phyloP scores from a whole-genome alignment of 2,888 invertebrate species.

The Agrochola litura region DNA sequence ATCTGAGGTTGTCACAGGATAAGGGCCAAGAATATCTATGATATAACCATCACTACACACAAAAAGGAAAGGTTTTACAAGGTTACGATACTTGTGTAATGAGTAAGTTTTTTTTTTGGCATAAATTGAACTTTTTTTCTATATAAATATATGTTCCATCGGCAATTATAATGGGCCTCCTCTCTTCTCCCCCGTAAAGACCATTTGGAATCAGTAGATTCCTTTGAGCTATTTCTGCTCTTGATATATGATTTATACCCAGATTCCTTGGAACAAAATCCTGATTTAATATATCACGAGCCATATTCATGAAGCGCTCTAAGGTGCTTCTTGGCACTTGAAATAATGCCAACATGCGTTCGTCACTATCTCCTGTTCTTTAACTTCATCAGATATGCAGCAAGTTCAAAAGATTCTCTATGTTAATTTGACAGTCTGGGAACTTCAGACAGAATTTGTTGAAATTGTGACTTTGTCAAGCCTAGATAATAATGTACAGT shows the following conservation, averaged over 20 bases:
- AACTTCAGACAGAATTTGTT: conserved; percentile 2
- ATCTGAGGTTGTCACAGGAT: no score
- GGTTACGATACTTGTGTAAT: no score
- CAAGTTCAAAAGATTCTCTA: conserved; percentile 19
- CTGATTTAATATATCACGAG: conserved; percentile 23
- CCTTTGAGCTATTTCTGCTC: conserved; percentile 32
- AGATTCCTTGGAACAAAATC: conserved; percentile 16
- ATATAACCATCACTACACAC: no score
- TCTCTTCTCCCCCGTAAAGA: conserved; percentile 17
- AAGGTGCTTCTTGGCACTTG: conserved; percentile 36
- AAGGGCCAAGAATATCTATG: no score
- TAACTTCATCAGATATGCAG: conserved; percentile 23
- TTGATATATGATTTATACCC: conserved; percentile 17
- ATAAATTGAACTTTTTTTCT: no score
- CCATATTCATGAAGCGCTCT: conserved; percentile 30
- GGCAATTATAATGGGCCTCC: conserved; percentile 13
- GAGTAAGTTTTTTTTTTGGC: no score
- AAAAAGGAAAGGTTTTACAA: no score
- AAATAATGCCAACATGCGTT: conserved; percentile 30
- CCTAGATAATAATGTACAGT: conserved; percentile 17
- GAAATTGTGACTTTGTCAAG: neutral
- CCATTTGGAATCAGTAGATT: conserved; percentile 23
- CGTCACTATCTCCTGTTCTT: conserved; percentile 34
- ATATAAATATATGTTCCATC: neutral
- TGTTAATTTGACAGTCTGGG: neutral